Base-by-base conservation (phyloP, 2,797 vertebrate species). In the Lacerta viridis region DNA sequence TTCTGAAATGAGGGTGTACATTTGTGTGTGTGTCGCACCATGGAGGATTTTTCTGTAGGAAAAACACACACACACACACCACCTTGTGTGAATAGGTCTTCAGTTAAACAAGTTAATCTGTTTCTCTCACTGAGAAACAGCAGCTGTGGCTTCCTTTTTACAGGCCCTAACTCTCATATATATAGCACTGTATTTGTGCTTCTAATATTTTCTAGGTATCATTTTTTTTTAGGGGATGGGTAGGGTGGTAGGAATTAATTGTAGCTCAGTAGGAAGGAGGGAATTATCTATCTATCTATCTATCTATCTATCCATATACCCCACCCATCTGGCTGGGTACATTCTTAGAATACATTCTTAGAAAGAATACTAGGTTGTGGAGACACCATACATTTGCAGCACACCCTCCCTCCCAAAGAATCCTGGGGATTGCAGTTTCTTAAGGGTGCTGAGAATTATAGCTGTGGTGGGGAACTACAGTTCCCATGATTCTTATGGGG, bases 381-480 rank as follows among this genome's bases (percentile, higher is more conserved):
- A 55, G 50, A 15, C 50, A 55, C 50, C 50, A 55, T 55, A 55
- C 13, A 55, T 55, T 55, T 55, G 15, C 50, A 55, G 50, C 50
- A 55, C 50, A 36, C 72, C 10, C 36, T 55, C 50, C 43, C 76
- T 5, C 41, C 25, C 25, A 55, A 55, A 76, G 97, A 94, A 97
- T 96, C 96, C 93, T 96, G 95, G 93, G 96, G 89, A 93, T 91
- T 93, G 13, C 13, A 55, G 3, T 55, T 55, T 15, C 50, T 55
- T 55, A 55, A 55, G 50, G 50, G 0, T 15, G 50, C 50, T 55
- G 50, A 55, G 13, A 55, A 55, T 55, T 55, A 55, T 15, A 15
- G 50, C 50, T 55, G 50, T 55, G 1, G 50, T 15, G 1, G 50
- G 50, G 50, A 15, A 55, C 50, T 55, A 4, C 13, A 55, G 50